phyloP scores from a whole-genome alignment of 2,888 invertebrate genomes.

The Meteorus colon region DNA sequence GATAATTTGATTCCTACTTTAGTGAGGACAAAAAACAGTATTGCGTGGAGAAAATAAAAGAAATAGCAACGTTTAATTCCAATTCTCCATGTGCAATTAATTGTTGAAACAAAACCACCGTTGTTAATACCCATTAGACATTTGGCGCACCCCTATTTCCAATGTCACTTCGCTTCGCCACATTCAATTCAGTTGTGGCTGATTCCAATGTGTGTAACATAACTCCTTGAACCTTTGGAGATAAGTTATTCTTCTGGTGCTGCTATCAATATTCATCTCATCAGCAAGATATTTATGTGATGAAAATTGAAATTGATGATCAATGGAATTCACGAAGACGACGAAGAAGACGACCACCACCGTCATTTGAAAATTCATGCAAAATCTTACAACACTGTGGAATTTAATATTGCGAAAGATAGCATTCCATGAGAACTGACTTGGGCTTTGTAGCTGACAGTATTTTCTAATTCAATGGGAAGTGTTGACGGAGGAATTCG shows the following conservation, averaged over 20 bases:
- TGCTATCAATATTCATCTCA: conserved; percentile 4
- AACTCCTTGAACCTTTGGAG: background rate
- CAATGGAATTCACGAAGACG: conserved; percentile 20
- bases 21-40: background rate
- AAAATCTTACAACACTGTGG: conserved; percentile 27
- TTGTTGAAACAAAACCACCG: background rate
- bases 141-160: background rate
- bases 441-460: background rate
- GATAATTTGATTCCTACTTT: background rate
- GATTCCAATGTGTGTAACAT: background rate
- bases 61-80: background rate
- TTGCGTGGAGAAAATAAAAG: background rate
- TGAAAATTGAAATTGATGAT: conserved; percentile 24
- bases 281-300: conserved; percentile 43
- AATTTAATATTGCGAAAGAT: background rate
- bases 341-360: conserved; percentile 8
- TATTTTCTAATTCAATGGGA: conserved; percentile 9
- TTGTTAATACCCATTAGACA: background rate
- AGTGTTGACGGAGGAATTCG: background rate
- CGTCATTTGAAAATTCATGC: background rate
- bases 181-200: conserved; percentile 15
- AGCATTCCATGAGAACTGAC: background rate
- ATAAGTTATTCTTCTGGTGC: background rate
- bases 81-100: background rate
- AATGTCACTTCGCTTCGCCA: background rate